These are phyloP conservation scores for Sinodicranocentrus sp. DNA, from an alignment of 2,888 invertebrate species.

Conservation along the genomic window DNA sequence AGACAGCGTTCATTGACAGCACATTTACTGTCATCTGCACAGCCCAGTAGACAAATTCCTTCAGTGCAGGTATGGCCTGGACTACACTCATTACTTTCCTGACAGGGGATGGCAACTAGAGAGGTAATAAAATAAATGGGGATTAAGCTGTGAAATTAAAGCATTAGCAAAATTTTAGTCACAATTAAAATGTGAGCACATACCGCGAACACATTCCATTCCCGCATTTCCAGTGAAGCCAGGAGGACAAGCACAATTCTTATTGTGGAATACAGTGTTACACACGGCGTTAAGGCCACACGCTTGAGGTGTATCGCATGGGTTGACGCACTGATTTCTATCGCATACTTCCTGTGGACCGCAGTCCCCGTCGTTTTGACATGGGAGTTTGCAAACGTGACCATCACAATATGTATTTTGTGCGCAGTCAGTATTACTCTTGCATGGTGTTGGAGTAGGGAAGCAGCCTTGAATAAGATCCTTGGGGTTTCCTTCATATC, in stretches of 20 bases:
- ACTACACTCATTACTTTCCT: slow-evolving; percentile 85
- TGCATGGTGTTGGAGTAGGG: slow-evolving; percentile 86
- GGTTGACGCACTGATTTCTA: slow-evolving; percentile 89
- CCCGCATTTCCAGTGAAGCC: slow-evolving; percentile 92
- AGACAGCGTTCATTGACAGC: slow-evolving; percentile 94
- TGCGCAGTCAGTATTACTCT: slow-evolving; percentile 86
- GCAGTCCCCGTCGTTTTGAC: slow-evolving; percentile 89
- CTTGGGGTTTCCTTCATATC: slow-evolving; percentile 88
- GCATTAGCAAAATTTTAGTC: slow-evolving; percentile 21
- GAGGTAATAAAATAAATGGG: no score
- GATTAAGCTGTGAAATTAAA: no score
- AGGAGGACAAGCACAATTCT: slow-evolving; percentile 89
- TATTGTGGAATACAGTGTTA: slow-evolving; percentile 84
- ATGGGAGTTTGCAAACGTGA: slow-evolving; percentile 88
- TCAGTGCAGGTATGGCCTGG: slow-evolving; percentile 87
- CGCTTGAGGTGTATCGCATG: slow-evolving; percentile 86
- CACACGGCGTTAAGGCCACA: slow-evolving; percentile 89
- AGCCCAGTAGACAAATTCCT: slow-evolving; percentile 89
- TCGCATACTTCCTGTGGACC: slow-evolving; percentile 87
- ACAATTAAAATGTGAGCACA: slow-evolving; percentile 79
- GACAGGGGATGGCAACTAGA: slow-evolving; percentile 89
- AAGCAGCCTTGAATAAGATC: slow-evolving; percentile 86
- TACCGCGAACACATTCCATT: slow-evolving; percentile 90
- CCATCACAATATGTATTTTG: slow-evolving; percentile 90
- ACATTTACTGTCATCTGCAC: slow-evolving; percentile 88